Conservation (phyloP, 2,113 vertebrate genomes). For the Misgurnus anguillicaudatus region DNA sequence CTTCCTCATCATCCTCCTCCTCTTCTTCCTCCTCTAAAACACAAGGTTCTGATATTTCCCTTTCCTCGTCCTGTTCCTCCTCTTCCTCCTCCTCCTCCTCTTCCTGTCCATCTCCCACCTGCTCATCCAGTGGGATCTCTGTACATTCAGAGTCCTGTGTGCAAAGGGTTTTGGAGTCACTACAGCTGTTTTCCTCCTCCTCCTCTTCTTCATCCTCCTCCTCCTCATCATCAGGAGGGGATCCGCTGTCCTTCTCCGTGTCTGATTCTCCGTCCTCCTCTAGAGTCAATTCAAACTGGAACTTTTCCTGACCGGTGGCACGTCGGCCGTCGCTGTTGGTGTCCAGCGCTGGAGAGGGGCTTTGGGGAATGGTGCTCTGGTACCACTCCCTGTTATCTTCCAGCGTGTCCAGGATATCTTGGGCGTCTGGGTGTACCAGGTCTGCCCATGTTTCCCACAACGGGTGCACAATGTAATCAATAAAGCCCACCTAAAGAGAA, state of each 20-base stretch:
- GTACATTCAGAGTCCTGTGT: conserved; percentile 98
- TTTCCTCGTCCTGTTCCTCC: conserved; percentile 73
- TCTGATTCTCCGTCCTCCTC: conserved; percentile 97
- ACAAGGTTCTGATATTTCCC: conserved; percentile 74
- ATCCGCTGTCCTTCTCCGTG: conserved; percentile 95
- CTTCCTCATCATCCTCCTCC: conserved; percentile 47
- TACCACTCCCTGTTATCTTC: conserved; percentile 99
- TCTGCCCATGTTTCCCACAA: conserved; percentile 99
- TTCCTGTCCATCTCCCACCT: conserved; percentile 85
- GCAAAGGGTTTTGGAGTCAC: conserved; percentile 97
- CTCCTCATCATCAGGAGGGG: conserved; percentile 91
- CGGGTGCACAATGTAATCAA: conserved; percentile 98
- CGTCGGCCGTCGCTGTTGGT: conserved; percentile 87
- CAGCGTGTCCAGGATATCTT: conserved; percentile 96
- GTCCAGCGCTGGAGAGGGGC: conserved; percentile 90
- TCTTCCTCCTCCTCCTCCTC: conserved; percentile 78
- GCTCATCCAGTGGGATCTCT: conserved; percentile 95
- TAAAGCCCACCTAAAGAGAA: conserved; percentile 91
- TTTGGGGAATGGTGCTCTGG: conserved; percentile 99
- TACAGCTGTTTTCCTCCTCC: conserved; percentile 92
- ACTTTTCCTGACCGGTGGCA: conserved; percentile 90
- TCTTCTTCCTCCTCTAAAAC: conserved; percentile 76
- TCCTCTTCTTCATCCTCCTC: conserved; percentile 84
- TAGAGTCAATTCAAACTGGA: conserved; percentile 97
- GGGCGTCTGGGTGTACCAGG: conserved; percentile 95